A percentile compares a stretch with the other conserved stretches of the same genome.
Evolutionary conservation across 2,797 vertebrate species (phyloP).

Genomic region (Chiroxiphia lanceolata): DNA sequence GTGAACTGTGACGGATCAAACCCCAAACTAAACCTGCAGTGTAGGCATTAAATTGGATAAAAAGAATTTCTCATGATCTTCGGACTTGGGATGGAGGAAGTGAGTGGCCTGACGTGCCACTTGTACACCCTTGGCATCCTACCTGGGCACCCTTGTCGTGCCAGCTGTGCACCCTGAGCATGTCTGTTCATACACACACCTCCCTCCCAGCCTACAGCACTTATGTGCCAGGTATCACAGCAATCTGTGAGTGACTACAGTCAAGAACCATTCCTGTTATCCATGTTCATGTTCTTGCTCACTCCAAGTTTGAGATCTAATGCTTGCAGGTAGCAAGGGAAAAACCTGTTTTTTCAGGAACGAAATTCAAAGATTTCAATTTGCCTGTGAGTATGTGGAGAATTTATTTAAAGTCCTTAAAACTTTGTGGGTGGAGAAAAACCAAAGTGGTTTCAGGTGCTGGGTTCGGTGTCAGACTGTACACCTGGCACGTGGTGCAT

Average conservation of each 20-base stretch:
- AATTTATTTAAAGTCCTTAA: background rate
- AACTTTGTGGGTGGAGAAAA: background rate
- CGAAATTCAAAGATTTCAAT: background rate
- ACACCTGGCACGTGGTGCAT: background rate
- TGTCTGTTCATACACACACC: no score
- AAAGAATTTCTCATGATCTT: background rate
- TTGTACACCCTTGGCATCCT: background rate
- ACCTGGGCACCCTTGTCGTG: background rate
- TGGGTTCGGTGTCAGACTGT: background rate
- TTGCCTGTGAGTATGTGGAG: rapidly evolving
- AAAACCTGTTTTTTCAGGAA: background rate
- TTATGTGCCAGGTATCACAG: background rate
- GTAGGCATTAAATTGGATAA: background rate
- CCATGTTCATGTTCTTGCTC: background rate
- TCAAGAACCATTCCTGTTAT: background rate
- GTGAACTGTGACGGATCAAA: background rate
- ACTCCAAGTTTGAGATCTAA: background rate
- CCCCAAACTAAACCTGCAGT: background rate
- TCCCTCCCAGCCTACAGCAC: background rate
- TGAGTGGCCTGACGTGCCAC: background rate
- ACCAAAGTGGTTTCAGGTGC: background rate
- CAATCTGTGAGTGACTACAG: background rate
- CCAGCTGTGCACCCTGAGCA: background rate
- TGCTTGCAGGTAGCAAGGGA: background rate
- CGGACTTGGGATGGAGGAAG: background rate